Evolutionary conservation across 2,888 invertebrate genomes (phyloP), one percentile per base, ranked within the genome.

Genomic region (Acrocyrtus sp.): DNA sequence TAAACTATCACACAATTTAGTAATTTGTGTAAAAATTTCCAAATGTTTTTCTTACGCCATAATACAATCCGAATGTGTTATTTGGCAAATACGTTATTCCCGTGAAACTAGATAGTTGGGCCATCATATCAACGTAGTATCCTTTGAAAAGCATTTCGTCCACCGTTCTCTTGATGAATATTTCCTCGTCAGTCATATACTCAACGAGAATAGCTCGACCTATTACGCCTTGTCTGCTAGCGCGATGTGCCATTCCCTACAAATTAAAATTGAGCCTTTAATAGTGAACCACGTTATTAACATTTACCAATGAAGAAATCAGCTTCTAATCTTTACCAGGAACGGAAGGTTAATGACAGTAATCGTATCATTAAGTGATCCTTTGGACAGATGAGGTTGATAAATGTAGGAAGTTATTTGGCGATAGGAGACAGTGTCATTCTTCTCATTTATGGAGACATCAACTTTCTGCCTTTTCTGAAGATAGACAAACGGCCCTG

Each of bases 71-170:
- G 66, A 80, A 80, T 6, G 78, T 80, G 26, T 76, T 70, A 48
- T 80, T 77, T 21, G 76, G 75, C 22, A 80, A 50, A 10, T 77
- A 54, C 15, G 63, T 65, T 19, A 61, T n/a, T 12, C 78, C 77
- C 2, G 63, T 34, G 15, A 78, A 45, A n/a, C 53, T 43, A 6
- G 78, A 48, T 0, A 80, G 15, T 12, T 61, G 51, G 4, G 50
- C 69, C 67, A 80, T 65, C 65, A 78, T 69, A 10, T 75, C 53
- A 10, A 61, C 61, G 34, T 75, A 62, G 48, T 77, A 76, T 1
- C 94, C 94, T 43, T 89, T 87, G 83, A 93, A 94, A 43, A 94
- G 85, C 34, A 94, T 83, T 76, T 94, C 92, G 82, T 89, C 85
- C 0, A 88, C 92, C 74, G 89, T 90, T 0, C 87, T 88, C 2